Evolutionary conservation across 2,797 vertebrate species (phyloP), one percentile per base, ranked within the genome.

Genomic region (Psittacula echo): DNA sequence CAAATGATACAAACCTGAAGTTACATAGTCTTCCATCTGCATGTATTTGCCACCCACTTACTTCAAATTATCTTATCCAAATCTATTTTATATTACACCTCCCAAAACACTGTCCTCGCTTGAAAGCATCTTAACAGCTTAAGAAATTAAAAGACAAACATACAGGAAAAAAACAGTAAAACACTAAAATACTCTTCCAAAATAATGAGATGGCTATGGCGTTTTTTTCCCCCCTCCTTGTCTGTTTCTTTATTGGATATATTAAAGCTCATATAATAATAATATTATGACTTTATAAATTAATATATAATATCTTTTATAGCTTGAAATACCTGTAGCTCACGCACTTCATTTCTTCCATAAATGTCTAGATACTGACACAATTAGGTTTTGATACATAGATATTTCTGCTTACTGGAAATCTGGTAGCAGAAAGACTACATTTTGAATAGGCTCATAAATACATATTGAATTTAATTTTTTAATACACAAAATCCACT

Each of bases 391-490:
- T 97, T 98, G 97, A 98, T 97, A 87, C 95, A 97, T 96, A 96
- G 95, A 88, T 95, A 93, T 96, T 98, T 98, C 92, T 98, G 94
- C 93, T 98, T 97, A 98, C 96, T 97, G 37, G 75, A 95, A 97
- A 97, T 96, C 90, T 90, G 81, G 88, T 88, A 92, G 83, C 80
- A 96, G 97, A 97, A 97, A 93, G 85, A 92, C 86, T 91, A 97
- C 83, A 95, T 97, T 97, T 97, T 97, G 93, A 98, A 97, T 80
- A 94, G 96, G 94, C 95, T 98, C 98, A 98, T 98, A 98, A 98
- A 98, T 98, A 98, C 98, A 98, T 97, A 98, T 98, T 98, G 97
- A 98, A 97, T 98, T 98, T 98, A 97, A 98, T 97, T 98, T 98
- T 97, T 97, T 96, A 97, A 97, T 96, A 97, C 93, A 96, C 85